Conservation (phyloP, 2,113 vertebrate genomes). For the Nycticryphes semicollaris region DNA sequence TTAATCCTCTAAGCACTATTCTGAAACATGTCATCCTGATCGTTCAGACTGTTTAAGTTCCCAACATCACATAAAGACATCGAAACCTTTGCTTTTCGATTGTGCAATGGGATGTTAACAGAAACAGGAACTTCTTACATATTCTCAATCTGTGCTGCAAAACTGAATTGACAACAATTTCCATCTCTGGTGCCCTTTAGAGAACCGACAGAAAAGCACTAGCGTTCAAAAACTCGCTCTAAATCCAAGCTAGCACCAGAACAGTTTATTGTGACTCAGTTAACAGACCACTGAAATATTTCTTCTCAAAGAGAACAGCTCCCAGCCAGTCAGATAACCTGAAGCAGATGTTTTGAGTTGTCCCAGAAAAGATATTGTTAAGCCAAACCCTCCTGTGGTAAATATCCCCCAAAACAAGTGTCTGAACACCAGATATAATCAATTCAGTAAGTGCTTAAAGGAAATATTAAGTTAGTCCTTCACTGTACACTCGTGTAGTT, state of each 20-base stretch:
- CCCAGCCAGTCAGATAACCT: neutral
- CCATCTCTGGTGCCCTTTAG: neutral
- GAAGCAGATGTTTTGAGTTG: neutral
- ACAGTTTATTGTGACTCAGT: neutral
- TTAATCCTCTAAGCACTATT: slow-evolving; percentile 32
- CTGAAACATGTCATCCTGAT: neutral
- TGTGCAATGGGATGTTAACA: neutral
- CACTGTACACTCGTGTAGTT: neutral
- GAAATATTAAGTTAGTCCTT: neutral
- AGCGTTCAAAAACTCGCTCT: neutral
- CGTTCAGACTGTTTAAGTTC: neutral
- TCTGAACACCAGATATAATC: neutral
- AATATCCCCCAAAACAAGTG: neutral
- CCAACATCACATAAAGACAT: neutral
- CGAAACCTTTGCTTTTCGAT: neutral
- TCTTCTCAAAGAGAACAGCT: neutral
- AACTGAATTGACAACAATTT: neutral
- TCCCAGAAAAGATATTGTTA: neutral
- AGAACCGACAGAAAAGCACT: neutral
- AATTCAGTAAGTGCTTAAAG: neutral
- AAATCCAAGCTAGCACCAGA: neutral
- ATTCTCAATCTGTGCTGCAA: neutral
- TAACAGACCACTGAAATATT: neutral
- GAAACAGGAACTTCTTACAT: neutral
- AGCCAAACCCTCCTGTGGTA: neutral